These are phyloP conservation scores for Lepilemur ruficaudatus DNA, from an alignment of 2,797 vertebrate species.

Conservation along the genomic window DNA sequence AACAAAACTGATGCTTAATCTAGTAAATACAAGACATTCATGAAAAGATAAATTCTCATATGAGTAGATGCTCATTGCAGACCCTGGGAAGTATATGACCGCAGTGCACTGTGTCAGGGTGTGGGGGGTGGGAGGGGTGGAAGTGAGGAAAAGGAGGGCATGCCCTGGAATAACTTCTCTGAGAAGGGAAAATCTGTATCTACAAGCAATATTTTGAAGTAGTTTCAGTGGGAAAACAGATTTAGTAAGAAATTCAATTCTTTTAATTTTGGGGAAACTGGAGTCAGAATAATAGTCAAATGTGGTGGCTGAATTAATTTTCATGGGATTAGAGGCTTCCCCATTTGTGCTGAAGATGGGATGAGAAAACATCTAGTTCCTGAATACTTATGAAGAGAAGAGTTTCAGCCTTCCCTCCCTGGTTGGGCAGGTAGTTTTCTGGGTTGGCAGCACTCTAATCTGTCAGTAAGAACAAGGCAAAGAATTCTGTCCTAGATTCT, in stretches of 20 bases:
- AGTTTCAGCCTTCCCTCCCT: background rate
- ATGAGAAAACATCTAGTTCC: background rate
- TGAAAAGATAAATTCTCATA: background rate
- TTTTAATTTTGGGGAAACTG: background rate
- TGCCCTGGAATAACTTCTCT: background rate
- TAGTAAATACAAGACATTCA: background rate
- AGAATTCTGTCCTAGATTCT: background rate
- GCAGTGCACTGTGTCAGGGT: background rate
- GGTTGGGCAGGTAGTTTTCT: background rate
- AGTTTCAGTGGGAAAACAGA: background rate
- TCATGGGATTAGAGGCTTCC: background rate
- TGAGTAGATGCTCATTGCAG: no score
- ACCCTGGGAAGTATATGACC: background rate
- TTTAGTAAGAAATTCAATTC: background rate
- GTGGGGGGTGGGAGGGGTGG: no score
- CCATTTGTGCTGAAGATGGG: background rate
- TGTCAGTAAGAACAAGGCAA: background rate
- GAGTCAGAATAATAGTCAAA: background rate
- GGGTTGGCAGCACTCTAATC: background rate
- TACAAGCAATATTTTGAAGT: background rate
- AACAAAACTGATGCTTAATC: background rate
- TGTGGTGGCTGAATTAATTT: background rate
- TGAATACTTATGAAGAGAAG: background rate
- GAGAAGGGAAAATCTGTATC: background rate
- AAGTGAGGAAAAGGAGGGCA: no score